These are phyloP conservation scores for Hesperia comma DNA, from an alignment of 2,888 invertebrate genomes.

Conservation along the genomic window DNA sequence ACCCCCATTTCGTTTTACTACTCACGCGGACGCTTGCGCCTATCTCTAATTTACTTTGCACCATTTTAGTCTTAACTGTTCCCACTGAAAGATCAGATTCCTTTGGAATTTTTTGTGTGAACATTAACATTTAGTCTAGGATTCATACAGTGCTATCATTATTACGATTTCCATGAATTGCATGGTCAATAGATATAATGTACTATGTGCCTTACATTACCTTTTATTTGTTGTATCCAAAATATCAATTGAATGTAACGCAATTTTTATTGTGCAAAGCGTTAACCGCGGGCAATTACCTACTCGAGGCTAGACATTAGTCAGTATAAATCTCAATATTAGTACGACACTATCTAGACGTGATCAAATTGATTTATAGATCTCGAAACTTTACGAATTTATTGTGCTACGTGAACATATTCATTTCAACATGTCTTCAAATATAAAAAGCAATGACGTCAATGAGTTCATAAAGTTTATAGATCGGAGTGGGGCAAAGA, in stretches of 20 bases:
- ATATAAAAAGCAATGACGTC: not conserved
- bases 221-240: conserved; percentile 12
- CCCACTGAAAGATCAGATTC: conserved; percentile 12
- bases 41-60: conserved; percentile 15
- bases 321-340: conserved; percentile 34
- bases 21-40: conserved; percentile 17
- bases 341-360: conserved; percentile 30
- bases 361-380: conserved; percentile 34
- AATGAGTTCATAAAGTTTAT: not conserved
- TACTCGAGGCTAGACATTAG: conserved; percentile 16
- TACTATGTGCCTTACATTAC: conserved; percentile 21
- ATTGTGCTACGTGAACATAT: not conserved
- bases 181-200: conserved; percentile 20
- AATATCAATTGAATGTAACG: conserved; percentile 17
- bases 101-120: conserved; percentile 16
- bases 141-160: conserved; percentile 17
- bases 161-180: conserved; percentile 29
- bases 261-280: conserved; percentile 16
- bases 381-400: conserved; percentile 1
- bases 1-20: conserved; percentile 37
- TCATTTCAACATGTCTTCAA: not conserved
- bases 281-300: conserved; percentile 18
- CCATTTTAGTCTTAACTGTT: conserved; percentile 12
- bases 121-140: conserved; percentile 26
- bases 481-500: not conserved